Evolutionary conservation across 2,888 invertebrate genomes (phyloP).

Genomic region (Trachelus tabidus): DNA sequence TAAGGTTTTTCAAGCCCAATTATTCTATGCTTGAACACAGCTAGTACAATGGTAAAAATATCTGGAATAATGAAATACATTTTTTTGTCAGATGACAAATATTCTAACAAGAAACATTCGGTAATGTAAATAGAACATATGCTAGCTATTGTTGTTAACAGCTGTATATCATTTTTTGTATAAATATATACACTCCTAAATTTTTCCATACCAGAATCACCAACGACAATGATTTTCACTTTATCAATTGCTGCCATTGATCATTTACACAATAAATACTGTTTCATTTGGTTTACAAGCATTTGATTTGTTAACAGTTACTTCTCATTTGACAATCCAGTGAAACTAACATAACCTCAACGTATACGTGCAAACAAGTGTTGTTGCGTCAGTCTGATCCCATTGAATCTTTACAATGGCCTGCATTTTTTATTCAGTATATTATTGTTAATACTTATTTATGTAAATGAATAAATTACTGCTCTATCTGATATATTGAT

Average conservation of each 20-base stretch:
- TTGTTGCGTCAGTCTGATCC: neutral
- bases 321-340: slow-evolving; percentile 1
- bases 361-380: neutral
- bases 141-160: neutral
- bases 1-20: neutral
- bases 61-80: neutral
- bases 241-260: slow-evolving; percentile 87
- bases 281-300: neutral
- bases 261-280: slow-evolving; percentile 27
- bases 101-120: neutral
- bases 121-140: neutral
- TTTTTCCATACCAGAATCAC: slow-evolving; percentile 81
- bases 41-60: neutral
- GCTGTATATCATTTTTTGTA: neutral
- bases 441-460: neutral
- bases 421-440: neutral
- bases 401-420: neutral
- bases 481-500: neutral
- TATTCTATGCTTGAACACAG: too few species aligned
- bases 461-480: neutral
- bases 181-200: neutral
- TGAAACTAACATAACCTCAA: slow-evolving; percentile 12
- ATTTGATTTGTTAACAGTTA: neutral
- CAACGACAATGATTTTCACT: slow-evolving; percentile 90
- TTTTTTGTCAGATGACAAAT: neutral